Evolutionary conservation across 2,888 invertebrate genomes (phyloP).

Genomic region (Patella depressa): DNA sequence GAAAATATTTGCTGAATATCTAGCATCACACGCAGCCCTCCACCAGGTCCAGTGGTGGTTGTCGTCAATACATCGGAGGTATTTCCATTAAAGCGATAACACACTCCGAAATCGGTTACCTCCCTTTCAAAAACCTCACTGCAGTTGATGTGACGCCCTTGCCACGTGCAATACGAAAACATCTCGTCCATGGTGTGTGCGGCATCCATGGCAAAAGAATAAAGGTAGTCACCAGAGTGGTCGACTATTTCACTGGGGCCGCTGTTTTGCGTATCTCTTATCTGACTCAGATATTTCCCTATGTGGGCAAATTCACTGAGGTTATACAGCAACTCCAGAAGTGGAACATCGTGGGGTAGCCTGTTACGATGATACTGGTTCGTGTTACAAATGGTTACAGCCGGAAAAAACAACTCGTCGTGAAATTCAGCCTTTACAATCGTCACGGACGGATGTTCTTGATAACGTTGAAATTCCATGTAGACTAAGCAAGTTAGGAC

Average conservation of each 20-base stretch:
- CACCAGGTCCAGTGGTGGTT: conserved; percentile 13
- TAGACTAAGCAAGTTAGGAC: background rate
- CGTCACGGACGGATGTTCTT: conserved; percentile 8
- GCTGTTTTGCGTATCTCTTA: too few species aligned
- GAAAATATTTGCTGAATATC: conserved; percentile 34
- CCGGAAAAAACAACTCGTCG: conserved; percentile 25
- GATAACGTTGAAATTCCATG: conserved; percentile 8
- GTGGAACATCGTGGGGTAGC: background rate
- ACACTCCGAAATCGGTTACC: conserved; percentile 33
- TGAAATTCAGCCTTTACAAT: conserved; percentile 12
- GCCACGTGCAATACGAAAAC: conserved; percentile 28
- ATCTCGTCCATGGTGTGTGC: conserved; percentile 22
- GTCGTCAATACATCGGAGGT: background rate
- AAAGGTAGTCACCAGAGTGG: conserved; percentile 17
- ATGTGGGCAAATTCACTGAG: conserved; percentile 13
- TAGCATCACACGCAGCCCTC: conserved; percentile 32
- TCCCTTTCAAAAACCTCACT: conserved; percentile 21
- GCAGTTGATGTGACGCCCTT: conserved; percentile 14
- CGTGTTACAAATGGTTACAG: conserved; percentile 37
- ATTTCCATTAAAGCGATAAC: conserved; percentile 33
- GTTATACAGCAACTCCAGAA: conserved; percentile 1
- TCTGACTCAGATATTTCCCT: background rate
- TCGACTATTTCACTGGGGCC: too few species aligned
- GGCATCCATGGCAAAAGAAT: conserved; percentile 12
- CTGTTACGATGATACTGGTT: conserved; percentile 32